Conservation (phyloP, 2,797 vertebrate species). For the Ibycter americanus region DNA sequence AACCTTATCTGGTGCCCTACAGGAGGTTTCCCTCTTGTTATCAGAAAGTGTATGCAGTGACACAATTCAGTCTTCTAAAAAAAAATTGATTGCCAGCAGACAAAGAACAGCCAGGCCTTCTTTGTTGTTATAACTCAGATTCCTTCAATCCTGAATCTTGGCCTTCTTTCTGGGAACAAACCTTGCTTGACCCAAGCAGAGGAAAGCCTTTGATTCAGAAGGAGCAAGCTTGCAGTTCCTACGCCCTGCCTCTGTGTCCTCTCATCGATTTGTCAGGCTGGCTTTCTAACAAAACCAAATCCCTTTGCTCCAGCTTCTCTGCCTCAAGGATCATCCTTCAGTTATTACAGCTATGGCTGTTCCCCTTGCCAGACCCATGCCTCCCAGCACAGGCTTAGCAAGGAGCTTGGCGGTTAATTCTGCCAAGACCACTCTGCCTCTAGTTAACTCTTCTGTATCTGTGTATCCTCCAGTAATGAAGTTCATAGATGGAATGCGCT, state of each 20-base stretch:
- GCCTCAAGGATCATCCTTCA: background rate
- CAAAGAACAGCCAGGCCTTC: background rate
- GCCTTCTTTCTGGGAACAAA: background rate
- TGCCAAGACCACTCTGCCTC: background rate
- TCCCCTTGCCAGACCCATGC: background rate
- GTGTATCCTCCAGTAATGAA: background rate
- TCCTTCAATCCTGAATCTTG: background rate
- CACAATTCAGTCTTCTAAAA: background rate
- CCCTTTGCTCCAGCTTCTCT: background rate
- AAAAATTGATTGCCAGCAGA: conserved; percentile 44
- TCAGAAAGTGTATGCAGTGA: background rate
- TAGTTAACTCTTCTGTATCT: background rate
- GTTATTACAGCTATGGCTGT: background rate
- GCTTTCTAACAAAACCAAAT: background rate
- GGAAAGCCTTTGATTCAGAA: background rate
- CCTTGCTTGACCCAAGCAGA: background rate
- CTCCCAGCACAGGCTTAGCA: background rate
- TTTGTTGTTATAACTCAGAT: conserved; percentile 4
- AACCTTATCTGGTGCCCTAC: background rate
- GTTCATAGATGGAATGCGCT: background rate
- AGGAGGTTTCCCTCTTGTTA: background rate
- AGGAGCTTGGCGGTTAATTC: background rate
- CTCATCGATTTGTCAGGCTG: background rate
- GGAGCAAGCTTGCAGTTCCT: background rate
- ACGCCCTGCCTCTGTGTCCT: background rate